Percentiles rank a stretch among this genome's conserved stretches.
Evolutionary conservation across 2,113 vertebrate genomes (phyloP).

Genomic region (Hemiscyllium ocellatum): DNA sequence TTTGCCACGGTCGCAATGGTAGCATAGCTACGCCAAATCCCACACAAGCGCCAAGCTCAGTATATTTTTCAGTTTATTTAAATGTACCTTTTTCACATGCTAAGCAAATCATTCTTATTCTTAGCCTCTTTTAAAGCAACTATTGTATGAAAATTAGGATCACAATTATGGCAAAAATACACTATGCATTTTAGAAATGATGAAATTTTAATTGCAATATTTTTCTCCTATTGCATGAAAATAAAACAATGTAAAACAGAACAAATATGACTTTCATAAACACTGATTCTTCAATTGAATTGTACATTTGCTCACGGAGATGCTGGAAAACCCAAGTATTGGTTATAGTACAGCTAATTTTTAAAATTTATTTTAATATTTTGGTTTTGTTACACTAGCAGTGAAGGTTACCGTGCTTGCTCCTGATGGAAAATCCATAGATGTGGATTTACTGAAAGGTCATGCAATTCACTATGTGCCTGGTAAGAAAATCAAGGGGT

Average conservation of each 20-base stretch:
- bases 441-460: neutral
- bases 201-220: neutral
- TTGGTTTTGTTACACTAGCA: neutral
- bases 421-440: neutral
- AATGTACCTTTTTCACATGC: constrained; percentile 2
- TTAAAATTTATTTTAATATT: neutral
- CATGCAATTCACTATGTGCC: neutral
- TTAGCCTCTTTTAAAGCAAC: neutral
- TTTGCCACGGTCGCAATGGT: constrained; percentile 19
- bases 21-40: constrained; percentile 11
- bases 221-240: neutral
- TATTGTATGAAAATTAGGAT: neutral
- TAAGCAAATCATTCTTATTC: neutral
- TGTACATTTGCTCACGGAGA: neutral
- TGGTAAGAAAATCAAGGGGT: neutral
- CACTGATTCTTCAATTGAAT: neutral
- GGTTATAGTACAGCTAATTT: neutral
- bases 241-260: neutral
- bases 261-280: neutral
- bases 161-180: neutral
- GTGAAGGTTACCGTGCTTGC: neutral
- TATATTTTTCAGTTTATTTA: constrained; percentile 23
- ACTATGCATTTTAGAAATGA: neutral
- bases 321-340: neutral
- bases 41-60: constrained; percentile 5